Conservation (phyloP, 2,113 vertebrate species). For the Solenodon paradoxus region DNA sequence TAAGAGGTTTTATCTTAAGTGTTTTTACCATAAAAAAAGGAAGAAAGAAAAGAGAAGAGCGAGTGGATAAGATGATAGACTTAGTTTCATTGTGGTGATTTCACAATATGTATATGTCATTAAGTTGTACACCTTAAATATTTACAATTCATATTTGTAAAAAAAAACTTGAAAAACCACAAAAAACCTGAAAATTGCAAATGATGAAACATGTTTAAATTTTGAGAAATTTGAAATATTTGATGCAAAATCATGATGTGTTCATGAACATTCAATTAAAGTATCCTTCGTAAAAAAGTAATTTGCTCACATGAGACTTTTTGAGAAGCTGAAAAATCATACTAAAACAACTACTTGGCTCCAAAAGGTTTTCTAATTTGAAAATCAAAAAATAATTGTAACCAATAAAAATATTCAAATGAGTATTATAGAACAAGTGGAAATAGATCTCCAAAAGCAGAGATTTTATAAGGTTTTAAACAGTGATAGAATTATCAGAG, state of each 20-base stretch:
- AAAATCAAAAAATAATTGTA: constrained; percentile 21
- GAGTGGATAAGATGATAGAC: not conserved
- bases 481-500: not conserved
- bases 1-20: not conserved
- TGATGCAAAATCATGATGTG: not conserved
- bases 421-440: not conserved
- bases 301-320: not conserved
- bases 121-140: not conserved
- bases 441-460: not conserved
- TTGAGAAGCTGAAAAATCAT: not conserved
- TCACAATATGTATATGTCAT: not conserved
- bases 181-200: too few species aligned
- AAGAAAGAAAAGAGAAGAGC: not conserved
- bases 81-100: not conserved
- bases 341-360: not conserved
- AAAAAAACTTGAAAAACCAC: not conserved
- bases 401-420: not conserved
- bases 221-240: not conserved
- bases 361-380: not conserved
- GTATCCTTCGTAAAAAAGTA: not conserved
- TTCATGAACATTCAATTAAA: not conserved
- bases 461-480: not conserved
- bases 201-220: not conserved
- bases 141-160: not conserved
- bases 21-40: not conserved